Evolutionary conservation across 2,113 vertebrate genomes (phyloP), one percentile per base, ranked within the genome.

Genomic region (Balaeniceps rex): DNA sequence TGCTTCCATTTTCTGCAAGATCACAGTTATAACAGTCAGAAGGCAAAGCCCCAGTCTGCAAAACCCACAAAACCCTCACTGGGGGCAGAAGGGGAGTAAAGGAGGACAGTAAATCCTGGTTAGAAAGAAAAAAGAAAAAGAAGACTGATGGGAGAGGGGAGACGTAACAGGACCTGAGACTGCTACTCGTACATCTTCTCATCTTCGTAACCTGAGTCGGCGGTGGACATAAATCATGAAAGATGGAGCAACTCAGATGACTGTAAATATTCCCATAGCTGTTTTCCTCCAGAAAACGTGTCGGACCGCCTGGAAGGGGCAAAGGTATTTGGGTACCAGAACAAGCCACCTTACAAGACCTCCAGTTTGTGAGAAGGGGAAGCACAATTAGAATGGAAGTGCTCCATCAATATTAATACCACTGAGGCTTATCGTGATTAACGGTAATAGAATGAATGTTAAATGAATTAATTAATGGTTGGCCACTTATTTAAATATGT

Each of bases 401-500:
- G 86, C 88, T 86, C 91, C 96, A 97, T 97, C 94, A 97, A 94
- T 97, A 97, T 97, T 96, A 98, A 97, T 95, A 92, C 90, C 83
- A 95, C 76, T 44, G 85, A 97, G 93, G 90, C 90, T 94, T 97
- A 96, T 97, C 95, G 26, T 95, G 96, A 98, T 97, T 96, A 97
- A 98, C 89, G 17, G 95, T 94, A 96, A 96, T 95, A 97, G 96
- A 95, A 88, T 97, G 90, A 97, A 94, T 97, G 94, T 96, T 98
- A 95, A 97, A 97, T 96, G 87, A 97, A 97, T 98, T 98, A 96
- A 98, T 98, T 98, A 98, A 98, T 97, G 93, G 95, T 76, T 97
- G 92, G 96, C 95, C 91, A 97, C 96, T 97, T 97, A 97, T 96
- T 97, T 98, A 93, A 97, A 97, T 97, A 97, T 97, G 95, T 94